Conservation (phyloP, 2,113 vertebrate species). For the Pomatostomus ruficeps region DNA sequence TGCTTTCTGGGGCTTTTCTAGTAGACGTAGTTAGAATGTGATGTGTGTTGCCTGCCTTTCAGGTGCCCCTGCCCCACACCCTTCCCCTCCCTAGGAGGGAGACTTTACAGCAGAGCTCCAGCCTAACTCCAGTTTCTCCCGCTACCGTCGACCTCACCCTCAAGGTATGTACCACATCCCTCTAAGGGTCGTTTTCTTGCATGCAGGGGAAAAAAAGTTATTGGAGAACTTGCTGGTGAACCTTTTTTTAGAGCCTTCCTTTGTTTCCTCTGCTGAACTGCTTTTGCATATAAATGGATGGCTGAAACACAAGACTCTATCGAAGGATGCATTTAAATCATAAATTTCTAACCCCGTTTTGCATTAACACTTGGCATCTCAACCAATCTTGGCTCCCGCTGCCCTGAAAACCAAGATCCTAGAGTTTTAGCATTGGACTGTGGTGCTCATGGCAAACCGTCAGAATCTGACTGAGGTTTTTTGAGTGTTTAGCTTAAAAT, state of each 20-base stretch:
- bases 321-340: constrained; percentile 47
- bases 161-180: constrained; percentile 82
- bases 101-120: constrained; percentile 90
- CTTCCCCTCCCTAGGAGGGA: constrained; percentile 90
- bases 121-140: constrained; percentile 93
- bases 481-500: background rate
- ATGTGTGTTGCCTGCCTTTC: constrained; percentile 76
- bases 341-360: constrained; percentile 55
- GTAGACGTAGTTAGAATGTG: constrained; percentile 72
- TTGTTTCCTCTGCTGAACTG: constrained; percentile 66
- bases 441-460: background rate
- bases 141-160: constrained; percentile 96
- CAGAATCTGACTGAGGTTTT: background rate
- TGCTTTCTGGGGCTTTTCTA: constrained; percentile 61
- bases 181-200: constrained; percentile 69
- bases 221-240: constrained; percentile 57
- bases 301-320: constrained; percentile 44
- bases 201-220: constrained; percentile 60
- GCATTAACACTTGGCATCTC: constrained; percentile 62
- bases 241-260: constrained; percentile 62
- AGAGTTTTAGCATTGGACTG: background rate
- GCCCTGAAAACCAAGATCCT: background rate
- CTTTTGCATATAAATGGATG: constrained; percentile 64
- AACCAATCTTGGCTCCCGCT: constrained; percentile 38
- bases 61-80: constrained; percentile 94